Evolutionary conservation across 1,140 invertebrate genomes (phyloP).

Genomic region (Drosophila jambulina): DNA sequence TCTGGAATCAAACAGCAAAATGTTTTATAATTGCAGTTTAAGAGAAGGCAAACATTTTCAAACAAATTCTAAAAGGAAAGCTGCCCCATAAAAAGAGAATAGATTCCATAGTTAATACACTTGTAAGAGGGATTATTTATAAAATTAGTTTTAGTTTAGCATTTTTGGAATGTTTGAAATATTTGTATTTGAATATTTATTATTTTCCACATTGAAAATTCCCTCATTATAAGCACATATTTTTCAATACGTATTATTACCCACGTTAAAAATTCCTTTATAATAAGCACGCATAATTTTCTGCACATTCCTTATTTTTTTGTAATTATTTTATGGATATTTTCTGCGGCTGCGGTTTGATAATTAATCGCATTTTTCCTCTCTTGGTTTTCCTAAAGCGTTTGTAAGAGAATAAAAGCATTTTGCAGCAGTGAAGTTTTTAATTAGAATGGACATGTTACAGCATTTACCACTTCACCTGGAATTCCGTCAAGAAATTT

Average conservation of each 20-base stretch:
- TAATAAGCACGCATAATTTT: neutral
- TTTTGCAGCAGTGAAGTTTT: slow-evolving; percentile 15
- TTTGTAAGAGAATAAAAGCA: neutral
- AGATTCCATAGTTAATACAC: neutral
- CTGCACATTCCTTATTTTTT: neutral
- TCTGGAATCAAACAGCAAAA: slow-evolving; percentile 9
- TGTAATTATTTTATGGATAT: neutral
- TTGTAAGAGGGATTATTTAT: neutral
- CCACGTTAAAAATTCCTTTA: neutral
- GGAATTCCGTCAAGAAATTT: neutral
- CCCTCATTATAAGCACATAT: no score
- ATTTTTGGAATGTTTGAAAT: no score
- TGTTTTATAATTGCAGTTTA: slow-evolving; percentile 25
- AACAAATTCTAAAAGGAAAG: no score
- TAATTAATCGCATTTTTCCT: neutral
- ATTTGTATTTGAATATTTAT: neutral
- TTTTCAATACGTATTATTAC: neutral
- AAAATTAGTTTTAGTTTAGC: no score
- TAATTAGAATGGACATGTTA: slow-evolving; percentile 39
- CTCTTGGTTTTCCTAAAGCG: neutral
- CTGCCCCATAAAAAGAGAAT: neutral
- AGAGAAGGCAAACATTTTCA: neutral
- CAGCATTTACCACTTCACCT: slow-evolving; percentile 22
- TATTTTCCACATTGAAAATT: neutral
- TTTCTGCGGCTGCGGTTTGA: slow-evolving; percentile 3